Evolutionary conservation across 2,797 vertebrate species (phyloP).

Genomic region (Oryzias sinensis): DNA sequence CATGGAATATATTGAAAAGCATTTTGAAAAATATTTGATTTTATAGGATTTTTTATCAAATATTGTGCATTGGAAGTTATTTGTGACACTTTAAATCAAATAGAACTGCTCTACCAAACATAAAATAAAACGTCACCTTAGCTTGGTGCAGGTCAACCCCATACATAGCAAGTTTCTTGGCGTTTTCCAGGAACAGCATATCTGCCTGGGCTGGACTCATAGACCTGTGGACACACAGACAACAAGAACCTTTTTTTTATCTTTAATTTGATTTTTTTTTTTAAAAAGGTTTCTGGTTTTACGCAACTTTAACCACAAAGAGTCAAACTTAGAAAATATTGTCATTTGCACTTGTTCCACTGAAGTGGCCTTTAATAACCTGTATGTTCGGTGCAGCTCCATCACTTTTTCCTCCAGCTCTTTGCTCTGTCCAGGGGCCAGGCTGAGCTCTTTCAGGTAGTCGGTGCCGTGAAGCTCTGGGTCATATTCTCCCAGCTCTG

Average conservation of each 20-base stretch:
- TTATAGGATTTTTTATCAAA: conserved; percentile 2
- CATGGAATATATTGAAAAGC: conserved; percentile 20
- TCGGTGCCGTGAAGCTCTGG: conserved; percentile 85
- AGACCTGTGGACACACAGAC: conserved; percentile 73
- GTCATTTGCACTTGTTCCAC: neutral
- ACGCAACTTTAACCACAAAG: neutral
- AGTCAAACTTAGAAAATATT: neutral
- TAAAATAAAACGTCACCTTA: conserved; percentile 76
- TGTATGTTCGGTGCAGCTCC: conserved; percentile 93
- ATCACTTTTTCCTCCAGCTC: conserved; percentile 94
- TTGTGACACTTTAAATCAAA: too few species aligned
- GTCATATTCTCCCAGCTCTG: conserved; percentile 94
- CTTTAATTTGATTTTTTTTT: neutral
- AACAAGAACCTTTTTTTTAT: neutral
- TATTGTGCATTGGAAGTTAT: neutral
- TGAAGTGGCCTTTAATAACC: conserved; percentile 63
- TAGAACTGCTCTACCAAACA: neutral
- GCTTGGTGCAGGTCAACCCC: conserved; percentile 96
- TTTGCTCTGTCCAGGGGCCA: conserved; percentile 91
- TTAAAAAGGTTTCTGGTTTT: neutral
- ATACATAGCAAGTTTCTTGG: conserved; percentile 95
- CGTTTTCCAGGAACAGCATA: conserved; percentile 93
- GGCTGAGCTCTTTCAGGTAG: conserved; percentile 86
- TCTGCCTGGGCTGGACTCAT: conserved; percentile 97
- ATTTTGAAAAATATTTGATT: conserved; percentile 8